These are phyloP conservation scores for Verasper variegatus DNA, from an alignment of 2,113 vertebrate species.

Conservation along the genomic window DNA sequence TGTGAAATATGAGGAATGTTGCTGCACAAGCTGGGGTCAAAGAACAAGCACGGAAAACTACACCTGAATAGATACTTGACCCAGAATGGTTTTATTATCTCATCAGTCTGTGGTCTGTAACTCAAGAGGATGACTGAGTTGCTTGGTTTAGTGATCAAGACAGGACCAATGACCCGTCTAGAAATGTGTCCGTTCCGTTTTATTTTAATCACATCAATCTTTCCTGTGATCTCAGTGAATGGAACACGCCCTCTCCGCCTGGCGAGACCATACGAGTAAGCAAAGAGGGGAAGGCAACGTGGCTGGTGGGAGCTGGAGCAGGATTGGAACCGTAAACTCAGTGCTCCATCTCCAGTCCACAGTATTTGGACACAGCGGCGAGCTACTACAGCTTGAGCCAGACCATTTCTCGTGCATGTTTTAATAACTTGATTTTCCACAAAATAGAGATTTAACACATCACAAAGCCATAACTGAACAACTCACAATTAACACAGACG, in stretches of 20 bases:
- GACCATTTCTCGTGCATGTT: no score
- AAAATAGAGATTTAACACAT: no score
- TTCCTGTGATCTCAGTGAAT: constrained; percentile 46
- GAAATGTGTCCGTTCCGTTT: constrained; percentile 64
- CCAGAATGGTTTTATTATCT: neutral
- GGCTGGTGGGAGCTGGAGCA: no score
- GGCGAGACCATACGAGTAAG: constrained; percentile 46
- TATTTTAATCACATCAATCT: constrained; percentile 37
- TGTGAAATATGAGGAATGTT: constrained; percentile 22
- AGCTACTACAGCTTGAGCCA: neutral
- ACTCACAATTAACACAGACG: no score
- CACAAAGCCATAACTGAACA: no score
- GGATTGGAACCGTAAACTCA: constrained; percentile 9
- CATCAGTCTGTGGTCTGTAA: neutral
- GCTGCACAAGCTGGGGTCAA: neutral
- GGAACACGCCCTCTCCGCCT: constrained; percentile 35
- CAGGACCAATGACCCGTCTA: constrained; percentile 20
- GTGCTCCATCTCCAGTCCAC: constrained; percentile 1
- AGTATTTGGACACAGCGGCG: constrained; percentile 3
- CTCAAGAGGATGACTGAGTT: constrained; percentile 14
- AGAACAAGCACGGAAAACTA: neutral
- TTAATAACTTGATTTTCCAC: no score
- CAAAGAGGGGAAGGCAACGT: constrained; percentile 32
- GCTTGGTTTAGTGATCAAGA: constrained; percentile 22
- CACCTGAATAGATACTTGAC: neutral